Percentiles rank a stretch among this genome's conserved stretches.
These are phyloP conservation scores for Leptonema lineaticorne DNA, from an alignment of 1,140 invertebrate species.

Conservation along the genomic window DNA sequence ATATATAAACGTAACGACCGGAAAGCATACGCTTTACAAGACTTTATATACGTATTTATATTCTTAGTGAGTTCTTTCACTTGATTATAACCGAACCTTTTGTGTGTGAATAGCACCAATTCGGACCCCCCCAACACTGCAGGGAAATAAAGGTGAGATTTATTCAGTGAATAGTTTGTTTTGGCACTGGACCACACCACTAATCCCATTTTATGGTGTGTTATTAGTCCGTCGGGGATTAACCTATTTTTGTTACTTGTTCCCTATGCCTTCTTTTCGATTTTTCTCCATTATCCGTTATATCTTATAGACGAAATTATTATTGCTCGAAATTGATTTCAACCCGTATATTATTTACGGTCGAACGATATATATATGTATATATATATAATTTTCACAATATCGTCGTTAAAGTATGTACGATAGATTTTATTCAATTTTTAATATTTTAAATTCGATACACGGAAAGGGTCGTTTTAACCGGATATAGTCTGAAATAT, in stretches of 20 bases:
- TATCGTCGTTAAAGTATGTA: no score
- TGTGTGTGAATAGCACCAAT: neutral
- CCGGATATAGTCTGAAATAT: no score
- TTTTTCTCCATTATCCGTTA: no score
- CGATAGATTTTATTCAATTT: neutral
- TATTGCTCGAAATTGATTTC: no score
- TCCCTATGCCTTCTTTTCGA: neutral
- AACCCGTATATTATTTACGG: no score
- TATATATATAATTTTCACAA: no score
- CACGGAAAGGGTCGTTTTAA: no score
- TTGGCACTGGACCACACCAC: conserved; percentile 9
- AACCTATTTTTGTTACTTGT: conserved; percentile 21
- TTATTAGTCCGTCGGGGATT: conserved; percentile 33
- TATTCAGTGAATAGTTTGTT: conserved; percentile 35
- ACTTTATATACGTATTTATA: no score
- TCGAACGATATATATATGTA: no score
- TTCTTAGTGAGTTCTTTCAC: neutral
- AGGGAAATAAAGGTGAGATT: conserved; percentile 21
- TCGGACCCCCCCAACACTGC: neutral
- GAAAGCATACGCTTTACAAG: no score
- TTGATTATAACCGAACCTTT: neutral
- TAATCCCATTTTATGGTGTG: conserved; percentile 36
- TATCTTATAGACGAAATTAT: no score
- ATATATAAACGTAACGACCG: no score
- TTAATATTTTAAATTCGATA: neutral